A percentile compares a stretch with the other conserved stretches of the same genome.
These are phyloP conservation scores for Thermophis baileyi DNA, from an alignment of 2,113 vertebrate species.

Conservation along the genomic window DNA sequence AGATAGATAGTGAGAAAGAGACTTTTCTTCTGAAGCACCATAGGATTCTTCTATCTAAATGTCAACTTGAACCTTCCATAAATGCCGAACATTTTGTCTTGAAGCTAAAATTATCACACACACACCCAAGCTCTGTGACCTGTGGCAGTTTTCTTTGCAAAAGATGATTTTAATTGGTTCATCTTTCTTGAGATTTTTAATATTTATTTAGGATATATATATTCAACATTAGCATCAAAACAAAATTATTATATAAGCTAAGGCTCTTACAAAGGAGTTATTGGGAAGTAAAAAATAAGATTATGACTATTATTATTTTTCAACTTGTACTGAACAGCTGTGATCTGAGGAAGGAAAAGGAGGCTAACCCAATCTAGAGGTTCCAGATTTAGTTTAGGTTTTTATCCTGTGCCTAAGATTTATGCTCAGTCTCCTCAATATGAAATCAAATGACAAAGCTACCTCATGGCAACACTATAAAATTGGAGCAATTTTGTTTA, in stretches of 20 bases:
- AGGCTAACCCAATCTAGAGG: neutral
- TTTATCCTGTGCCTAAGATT: neutral
- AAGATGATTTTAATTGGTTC: neutral
- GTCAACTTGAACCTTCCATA: neutral
- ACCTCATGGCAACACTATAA: neutral
- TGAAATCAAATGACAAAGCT: conserved; percentile 17
- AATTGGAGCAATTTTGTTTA: conserved; percentile 7
- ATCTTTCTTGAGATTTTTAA: neutral
- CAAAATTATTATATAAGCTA: neutral
- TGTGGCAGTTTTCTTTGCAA: neutral
- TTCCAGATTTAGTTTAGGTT: neutral
- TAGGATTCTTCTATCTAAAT: neutral
- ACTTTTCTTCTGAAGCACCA: neutral
- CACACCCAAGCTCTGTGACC: neutral
- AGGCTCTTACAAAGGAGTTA: fast-evolving
- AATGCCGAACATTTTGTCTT: fast-evolving
- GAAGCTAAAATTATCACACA: fast-evolving
- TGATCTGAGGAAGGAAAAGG: neutral
- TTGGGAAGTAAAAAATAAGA: neutral
- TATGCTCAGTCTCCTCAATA: neutral
- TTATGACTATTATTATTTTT: neutral
- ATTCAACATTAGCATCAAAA: neutral
- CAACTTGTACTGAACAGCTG: neutral
- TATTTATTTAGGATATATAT: neutral
- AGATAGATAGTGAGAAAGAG: neutral